phyloP scores from a whole-genome alignment of 2,113 vertebrate genomes.

The Muscicapa adusta region DNA sequence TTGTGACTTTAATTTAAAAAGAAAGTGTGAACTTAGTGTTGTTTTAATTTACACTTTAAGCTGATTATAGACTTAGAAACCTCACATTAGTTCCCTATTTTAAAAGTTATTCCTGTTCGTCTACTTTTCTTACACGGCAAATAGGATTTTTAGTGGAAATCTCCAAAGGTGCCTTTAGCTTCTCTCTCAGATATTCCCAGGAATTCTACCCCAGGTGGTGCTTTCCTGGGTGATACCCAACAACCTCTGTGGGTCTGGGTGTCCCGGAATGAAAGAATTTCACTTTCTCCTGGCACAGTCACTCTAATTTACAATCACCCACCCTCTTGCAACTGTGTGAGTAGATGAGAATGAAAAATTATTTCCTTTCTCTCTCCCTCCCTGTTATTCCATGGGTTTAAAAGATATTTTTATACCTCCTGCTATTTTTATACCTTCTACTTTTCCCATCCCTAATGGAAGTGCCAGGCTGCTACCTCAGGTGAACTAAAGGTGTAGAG shows the following conservation, averaged over 20 bases:
- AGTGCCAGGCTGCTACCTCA: not conserved
- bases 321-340: not conserved
- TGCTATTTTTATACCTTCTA: not conserved
- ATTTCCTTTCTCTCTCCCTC: not conserved
- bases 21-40: not conserved
- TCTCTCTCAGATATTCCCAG: not conserved
- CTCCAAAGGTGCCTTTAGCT: not conserved
- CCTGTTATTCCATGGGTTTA: not conserved
- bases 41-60: not conserved
- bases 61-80: not conserved
- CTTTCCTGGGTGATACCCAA: rapidly evolving
- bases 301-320: not conserved
- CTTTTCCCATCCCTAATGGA: not conserved
- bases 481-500: not conserved
- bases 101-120: not conserved
- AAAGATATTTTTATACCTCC: not conserved
- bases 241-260: not conserved
- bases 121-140: not conserved
- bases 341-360: not conserved
- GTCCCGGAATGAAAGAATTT: not conserved
- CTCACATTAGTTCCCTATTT: not conserved
- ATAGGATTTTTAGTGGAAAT: not conserved
- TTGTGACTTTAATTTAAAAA: not conserved
- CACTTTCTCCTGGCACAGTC: not conserved
- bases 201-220: not conserved